Conservation (phyloP, 2,113 vertebrate species). For the Nerophis lumbriciformis region DNA sequence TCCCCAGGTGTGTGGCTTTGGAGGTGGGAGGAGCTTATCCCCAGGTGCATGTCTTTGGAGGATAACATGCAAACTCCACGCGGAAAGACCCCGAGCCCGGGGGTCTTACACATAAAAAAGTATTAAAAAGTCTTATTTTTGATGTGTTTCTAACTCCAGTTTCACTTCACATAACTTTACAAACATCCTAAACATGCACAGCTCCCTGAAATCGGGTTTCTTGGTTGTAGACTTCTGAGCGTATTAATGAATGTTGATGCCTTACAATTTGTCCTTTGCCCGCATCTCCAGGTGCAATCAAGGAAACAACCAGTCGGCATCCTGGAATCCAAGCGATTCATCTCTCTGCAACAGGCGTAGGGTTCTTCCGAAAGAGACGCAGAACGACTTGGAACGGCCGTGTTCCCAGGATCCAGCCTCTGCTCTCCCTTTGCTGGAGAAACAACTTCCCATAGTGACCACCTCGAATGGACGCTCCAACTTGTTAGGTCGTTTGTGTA, state of each 20-base stretch:
- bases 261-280: conserved; percentile 14
- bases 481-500: conserved; percentile 57
- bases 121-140: too few relatives aligned
- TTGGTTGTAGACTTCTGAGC: neutral
- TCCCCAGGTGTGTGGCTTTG: too few relatives aligned
- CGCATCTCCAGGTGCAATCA: conserved; percentile 74
- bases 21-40: too few relatives aligned
- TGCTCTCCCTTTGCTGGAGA: conserved; percentile 70
- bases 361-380: conserved; percentile 71
- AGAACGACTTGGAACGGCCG: conserved; percentile 72
- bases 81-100: too few relatives aligned
- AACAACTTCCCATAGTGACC: conserved; percentile 70
- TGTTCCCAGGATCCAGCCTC: conserved; percentile 74
- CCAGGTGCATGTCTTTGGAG: too few relatives aligned
- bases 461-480: conserved; percentile 86
- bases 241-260: neutral
- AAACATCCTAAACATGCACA: too few relatives aligned
- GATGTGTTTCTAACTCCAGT: too few relatives aligned
- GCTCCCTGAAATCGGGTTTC: too few relatives aligned
- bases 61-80: too few relatives aligned
- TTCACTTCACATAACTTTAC: too few relatives aligned
- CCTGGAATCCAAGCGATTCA: conserved; percentile 79
- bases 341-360: conserved; percentile 74
- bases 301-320: conserved; percentile 77
- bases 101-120: too few relatives aligned